These are phyloP conservation scores for Teleiodes luculella DNA, from an alignment of 2,888 invertebrate species.

Conservation along the genomic window DNA sequence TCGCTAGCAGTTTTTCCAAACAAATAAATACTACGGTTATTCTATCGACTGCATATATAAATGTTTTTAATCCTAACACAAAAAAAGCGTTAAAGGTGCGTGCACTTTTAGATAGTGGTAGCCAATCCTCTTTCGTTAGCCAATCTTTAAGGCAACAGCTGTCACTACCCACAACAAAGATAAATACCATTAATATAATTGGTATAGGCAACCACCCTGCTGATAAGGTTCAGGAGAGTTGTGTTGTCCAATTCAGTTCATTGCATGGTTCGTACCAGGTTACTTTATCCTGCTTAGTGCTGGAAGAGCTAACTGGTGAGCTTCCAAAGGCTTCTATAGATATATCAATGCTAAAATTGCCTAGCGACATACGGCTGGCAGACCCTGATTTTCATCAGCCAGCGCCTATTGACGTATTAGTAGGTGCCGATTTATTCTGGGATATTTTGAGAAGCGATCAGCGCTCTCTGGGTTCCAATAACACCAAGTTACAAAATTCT, in stretches of 20 bases:
- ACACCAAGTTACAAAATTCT: conserved; percentile 17
- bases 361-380: conserved; percentile 21
- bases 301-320: conserved; percentile 21
- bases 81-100: conserved; percentile 12
- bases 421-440: conserved; percentile 28
- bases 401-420: conserved; percentile 20
- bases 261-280: conserved; percentile 9
- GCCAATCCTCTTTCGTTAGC: conserved; percentile 18
- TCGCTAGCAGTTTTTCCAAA: too few species aligned
- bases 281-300: conserved; percentile 17
- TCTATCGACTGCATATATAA: conserved; percentile 20
- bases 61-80: conserved; percentile 21
- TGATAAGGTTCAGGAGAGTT: conserved; percentile 19
- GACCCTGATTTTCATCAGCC: conserved; percentile 23
- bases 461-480: conserved; percentile 10
- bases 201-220: conserved; percentile 23
- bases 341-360: conserved; percentile 14
- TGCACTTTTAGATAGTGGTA: conserved; percentile 18
- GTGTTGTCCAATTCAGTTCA: conserved; percentile 15
- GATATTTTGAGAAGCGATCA: conserved; percentile 16
- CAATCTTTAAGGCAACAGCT: conserved; percentile 15
- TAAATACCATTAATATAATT: conserved; percentile 19
- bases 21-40: too few species aligned
- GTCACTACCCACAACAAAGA: conserved; percentile 7
- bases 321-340: conserved; percentile 19